Conservation (phyloP, 1,140 invertebrate genomes). For the Teleopsis dalmanni region DNA sequence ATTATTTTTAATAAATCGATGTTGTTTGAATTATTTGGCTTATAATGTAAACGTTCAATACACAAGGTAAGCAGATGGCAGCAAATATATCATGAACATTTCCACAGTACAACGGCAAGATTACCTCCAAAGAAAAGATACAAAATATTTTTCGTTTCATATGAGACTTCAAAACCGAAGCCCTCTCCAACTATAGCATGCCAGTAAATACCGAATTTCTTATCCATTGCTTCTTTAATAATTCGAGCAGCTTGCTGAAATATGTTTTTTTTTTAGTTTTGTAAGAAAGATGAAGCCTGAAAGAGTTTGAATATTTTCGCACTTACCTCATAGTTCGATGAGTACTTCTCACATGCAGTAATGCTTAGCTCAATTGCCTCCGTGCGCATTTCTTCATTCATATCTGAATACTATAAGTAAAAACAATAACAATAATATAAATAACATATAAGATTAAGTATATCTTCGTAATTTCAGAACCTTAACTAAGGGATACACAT, state of each 20-base stretch:
- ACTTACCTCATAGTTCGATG: conserved; percentile 70
- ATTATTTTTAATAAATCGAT: too few species aligned
- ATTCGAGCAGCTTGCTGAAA: conserved; percentile 64
- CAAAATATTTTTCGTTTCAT: conserved; percentile 80
- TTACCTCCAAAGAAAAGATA: conserved; percentile 92
- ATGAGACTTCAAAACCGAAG: conserved; percentile 86
- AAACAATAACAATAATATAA: neutral
- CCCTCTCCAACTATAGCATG: conserved; percentile 90
- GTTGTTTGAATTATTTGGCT: too few species aligned
- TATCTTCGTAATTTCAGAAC: conserved; percentile 40
- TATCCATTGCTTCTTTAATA: conserved; percentile 91
- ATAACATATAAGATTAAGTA: neutral
- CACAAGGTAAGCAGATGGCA: too few species aligned
- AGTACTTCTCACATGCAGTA: conserved; percentile 85
- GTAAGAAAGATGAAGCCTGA: neutral
- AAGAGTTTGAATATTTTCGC: neutral
- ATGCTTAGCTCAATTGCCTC: conserved; percentile 85
- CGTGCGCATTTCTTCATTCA: conserved; percentile 82
- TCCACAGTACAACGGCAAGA: conserved; percentile 83
- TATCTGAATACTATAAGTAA: conserved; percentile 61
- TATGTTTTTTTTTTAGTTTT: too few species aligned
- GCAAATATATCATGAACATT: conserved; percentile 67
- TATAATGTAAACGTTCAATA: too few species aligned
- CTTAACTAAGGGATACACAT: conserved; percentile 66
- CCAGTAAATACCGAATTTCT: conserved; percentile 88